Percentiles rank a stretch among this genome's conserved stretches.
Conservation (phyloP, 2,797 vertebrate genomes). For the Halcyon badia region DNA sequence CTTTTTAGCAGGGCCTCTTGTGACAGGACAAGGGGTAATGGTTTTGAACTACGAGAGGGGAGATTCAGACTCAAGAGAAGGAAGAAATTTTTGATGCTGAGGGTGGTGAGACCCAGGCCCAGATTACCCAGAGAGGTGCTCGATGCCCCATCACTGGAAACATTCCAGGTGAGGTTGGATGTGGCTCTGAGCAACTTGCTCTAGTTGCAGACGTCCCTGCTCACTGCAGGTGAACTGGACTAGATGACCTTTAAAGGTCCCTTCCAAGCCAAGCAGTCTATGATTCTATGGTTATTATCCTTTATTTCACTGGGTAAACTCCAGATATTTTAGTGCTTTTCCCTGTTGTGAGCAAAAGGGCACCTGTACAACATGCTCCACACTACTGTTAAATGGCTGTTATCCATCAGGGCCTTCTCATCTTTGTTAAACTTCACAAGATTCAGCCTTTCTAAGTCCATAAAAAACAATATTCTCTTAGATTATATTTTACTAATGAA, state of each 20-base stretch:
- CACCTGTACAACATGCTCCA: background rate
- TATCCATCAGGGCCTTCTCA: background rate
- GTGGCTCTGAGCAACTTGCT: background rate
- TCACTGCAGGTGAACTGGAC: background rate
- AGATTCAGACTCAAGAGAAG: background rate
- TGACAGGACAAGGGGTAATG: too few species aligned
- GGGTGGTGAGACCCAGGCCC: background rate
- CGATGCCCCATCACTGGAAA: background rate
- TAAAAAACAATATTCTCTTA: background rate
- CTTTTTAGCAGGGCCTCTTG: background rate
- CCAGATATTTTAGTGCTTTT: background rate
- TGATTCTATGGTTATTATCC: background rate
- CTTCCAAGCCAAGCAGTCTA: background rate
- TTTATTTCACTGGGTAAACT: background rate
- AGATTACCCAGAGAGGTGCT: background rate
- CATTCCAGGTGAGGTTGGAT: background rate
- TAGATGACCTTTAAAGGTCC: background rate
- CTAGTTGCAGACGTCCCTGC: too few species aligned
- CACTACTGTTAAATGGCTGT: background rate
- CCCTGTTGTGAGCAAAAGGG: background rate
- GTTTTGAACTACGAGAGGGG: too few species aligned
- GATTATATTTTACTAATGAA: background rate
- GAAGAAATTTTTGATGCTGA: background rate
- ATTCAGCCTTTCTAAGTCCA: background rate
- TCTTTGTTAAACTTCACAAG: background rate